Evolutionary conservation across 1,140 invertebrate species (phyloP), one percentile per base, ranked within the genome.

Genomic region (Dicyema japonicum): DNA sequence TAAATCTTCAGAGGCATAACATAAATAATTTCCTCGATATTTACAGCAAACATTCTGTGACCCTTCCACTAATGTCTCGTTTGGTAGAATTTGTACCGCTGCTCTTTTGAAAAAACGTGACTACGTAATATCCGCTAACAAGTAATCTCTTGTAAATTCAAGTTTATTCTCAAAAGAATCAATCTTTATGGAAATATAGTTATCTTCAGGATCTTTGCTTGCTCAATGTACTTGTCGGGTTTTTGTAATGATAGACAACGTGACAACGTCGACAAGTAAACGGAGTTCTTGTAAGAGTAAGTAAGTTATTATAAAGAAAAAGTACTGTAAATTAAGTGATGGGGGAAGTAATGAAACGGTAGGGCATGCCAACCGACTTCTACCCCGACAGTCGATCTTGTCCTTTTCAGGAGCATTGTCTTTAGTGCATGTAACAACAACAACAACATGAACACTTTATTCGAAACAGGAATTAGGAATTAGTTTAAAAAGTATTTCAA

Each of bases 51-150:
- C 46, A 37, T 11, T 47, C 41, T 22, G 37, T 28, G 27, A 38
- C 37, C 2, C 50, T 15, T 40, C 43, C 16, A 45, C 33, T 21
- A 52, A 41, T 4, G 40, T 39, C 30, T 52, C 45, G 38, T 52
- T 50, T 18, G n/a, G 19, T 26, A 29, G 7, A 26, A 15, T 11
- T 21, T 37, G 15, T 29, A 50, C 47, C 43, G 44, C 32, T 36
- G 36, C 24, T 47, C 41, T 16, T 47, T 37, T 46, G 40, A 5
- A 42, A 31, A 36, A 40, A 54, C 7, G 46, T 46, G 9, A 54
- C 48, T 5, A 48, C 46, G 36, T 47, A 52, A 34, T 49, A 51
- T 3, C 45, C 46, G n/a, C 40, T 35, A 50, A 24, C 29, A 46
- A 41, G 18, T 47, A 35, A 6, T 32, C 30, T 18, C 33, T 34